Percentiles rank a stretch among this genome's conserved stretches.
These are phyloP conservation scores for Aleadryas rufinucha DNA, from an alignment of 2,113 vertebrate species.

Conservation along the genomic window DNA sequence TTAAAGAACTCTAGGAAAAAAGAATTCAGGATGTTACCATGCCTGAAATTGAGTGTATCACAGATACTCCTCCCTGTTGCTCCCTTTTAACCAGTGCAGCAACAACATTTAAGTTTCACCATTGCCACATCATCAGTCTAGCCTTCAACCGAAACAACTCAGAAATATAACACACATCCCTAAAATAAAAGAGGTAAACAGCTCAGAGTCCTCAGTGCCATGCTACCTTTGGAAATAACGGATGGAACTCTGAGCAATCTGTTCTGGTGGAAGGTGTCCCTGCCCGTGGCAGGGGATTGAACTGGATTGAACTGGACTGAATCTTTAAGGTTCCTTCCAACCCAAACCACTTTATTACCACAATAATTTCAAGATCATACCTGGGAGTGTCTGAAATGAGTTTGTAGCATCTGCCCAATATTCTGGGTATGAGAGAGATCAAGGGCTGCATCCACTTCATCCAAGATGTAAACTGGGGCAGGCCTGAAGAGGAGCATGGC, in stretches of 20 bases:
- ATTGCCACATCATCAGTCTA: not conserved
- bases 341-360: not conserved
- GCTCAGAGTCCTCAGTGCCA: not conserved
- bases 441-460: slow-evolving; percentile 96
- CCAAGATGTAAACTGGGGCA: slow-evolving; percentile 96
- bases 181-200: not conserved
- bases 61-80: not conserved
- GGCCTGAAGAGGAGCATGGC: slow-evolving; percentile 96
- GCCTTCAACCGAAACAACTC: not conserved
- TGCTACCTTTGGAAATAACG: not conserved
- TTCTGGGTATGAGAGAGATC: slow-evolving; percentile 98
- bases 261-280: not conserved
- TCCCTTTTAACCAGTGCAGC: not conserved
- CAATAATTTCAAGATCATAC: slow-evolving; percentile 53
- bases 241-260: not conserved
- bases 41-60: not conserved
- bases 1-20: not conserved
- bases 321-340: not conserved
- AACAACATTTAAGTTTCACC: not conserved
- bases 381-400: slow-evolving; percentile 92
- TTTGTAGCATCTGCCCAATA: slow-evolving; percentile 93
- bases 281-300: fast-evolving
- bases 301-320: too few relatives aligned
- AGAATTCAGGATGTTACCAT: not conserved
- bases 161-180: not conserved